These are phyloP conservation scores for Protaetia brevitarsis DNA, from an alignment of 1,140 invertebrate genomes.

Conservation along the genomic window DNA sequence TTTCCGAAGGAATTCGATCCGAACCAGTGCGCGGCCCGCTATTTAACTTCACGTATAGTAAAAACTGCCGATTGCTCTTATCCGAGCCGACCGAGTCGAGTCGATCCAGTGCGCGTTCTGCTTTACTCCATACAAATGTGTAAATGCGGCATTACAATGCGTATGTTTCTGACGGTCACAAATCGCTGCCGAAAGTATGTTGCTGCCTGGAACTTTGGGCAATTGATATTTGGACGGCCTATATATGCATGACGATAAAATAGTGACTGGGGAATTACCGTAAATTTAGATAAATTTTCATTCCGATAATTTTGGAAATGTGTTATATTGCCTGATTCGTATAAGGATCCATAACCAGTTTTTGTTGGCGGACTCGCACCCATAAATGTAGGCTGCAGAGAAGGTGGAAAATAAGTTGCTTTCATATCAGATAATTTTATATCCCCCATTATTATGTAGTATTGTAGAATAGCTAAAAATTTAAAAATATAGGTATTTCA, in stretches of 20 bases:
- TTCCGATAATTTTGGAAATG: conserved; percentile 48
- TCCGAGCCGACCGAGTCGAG: too few species aligned
- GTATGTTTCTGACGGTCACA: too few species aligned
- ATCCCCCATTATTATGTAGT: conserved; percentile 24
- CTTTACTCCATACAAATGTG: too few species aligned
- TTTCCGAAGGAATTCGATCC: too few species aligned
- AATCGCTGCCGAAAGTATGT: too few species aligned
- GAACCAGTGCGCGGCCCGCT: too few species aligned
- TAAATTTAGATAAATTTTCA: conserved; percentile 44
- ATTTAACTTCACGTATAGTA: too few species aligned
- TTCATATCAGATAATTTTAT: conserved; percentile 31
- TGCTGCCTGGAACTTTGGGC: too few species aligned
- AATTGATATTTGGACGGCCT: not conserved
- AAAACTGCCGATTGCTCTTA: too few species aligned
- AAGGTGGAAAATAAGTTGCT: conserved; percentile 38
- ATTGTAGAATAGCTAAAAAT: not conserved
- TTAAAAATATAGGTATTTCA: not conserved
- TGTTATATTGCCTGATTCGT: conserved; percentile 30
- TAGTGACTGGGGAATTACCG: conserved; percentile 38
- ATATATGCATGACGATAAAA: not conserved
- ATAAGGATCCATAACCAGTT: conserved; percentile 26
- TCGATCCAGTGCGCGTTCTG: too few species aligned
- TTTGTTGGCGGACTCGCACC: conserved; percentile 41
- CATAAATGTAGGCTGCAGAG: conserved; percentile 38
- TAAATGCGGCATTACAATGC: too few species aligned